Percentiles rank a stretch among this genome's conserved stretches.
phyloP scores from a whole-genome alignment of 2,113 vertebrate species.

The Podarcis cretensis region DNA sequence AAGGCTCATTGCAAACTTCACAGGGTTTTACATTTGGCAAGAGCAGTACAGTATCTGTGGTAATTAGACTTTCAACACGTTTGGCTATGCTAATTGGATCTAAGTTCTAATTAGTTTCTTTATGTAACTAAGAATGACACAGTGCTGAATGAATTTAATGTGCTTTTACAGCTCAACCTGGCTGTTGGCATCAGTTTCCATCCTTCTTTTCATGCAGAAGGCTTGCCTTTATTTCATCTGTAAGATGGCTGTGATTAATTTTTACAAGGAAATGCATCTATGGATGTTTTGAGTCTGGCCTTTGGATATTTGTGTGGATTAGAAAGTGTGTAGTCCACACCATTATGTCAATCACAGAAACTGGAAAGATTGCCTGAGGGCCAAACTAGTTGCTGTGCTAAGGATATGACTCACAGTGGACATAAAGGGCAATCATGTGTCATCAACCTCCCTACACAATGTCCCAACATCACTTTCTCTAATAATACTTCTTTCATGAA shows the following conservation, averaged over 20 bases:
- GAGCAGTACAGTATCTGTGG: slow-evolving; percentile 51
- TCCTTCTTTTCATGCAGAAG: slow-evolving; percentile 40
- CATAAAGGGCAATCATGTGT: no score
- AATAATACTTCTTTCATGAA: no score
- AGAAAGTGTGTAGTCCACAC: background rate
- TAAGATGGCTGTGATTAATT: background rate
- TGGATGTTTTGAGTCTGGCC: background rate
- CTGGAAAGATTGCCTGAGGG: background rate
- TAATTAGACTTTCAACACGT: slow-evolving; percentile 70
- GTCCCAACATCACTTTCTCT: no score
- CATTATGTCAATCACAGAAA: background rate
- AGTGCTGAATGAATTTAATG: slow-evolving; percentile 63
- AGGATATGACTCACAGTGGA: no score
- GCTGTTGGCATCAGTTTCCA: slow-evolving; percentile 44
- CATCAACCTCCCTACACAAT: no score
- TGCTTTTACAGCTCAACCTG: slow-evolving; percentile 61
- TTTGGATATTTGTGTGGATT: fast-evolving
- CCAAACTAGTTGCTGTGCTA: background rate
- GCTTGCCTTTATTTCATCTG: slow-evolving; percentile 27
- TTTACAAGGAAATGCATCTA: background rate
- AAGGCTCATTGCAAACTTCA: slow-evolving; percentile 60
- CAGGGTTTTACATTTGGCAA: slow-evolving; percentile 62
- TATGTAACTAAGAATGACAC: slow-evolving; percentile 73
- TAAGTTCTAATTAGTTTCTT: slow-evolving; percentile 76
- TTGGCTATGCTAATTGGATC: slow-evolving; percentile 74